Conservation (phyloP, 2,888 invertebrate genomes). For the Epirrhoe alternata region DNA sequence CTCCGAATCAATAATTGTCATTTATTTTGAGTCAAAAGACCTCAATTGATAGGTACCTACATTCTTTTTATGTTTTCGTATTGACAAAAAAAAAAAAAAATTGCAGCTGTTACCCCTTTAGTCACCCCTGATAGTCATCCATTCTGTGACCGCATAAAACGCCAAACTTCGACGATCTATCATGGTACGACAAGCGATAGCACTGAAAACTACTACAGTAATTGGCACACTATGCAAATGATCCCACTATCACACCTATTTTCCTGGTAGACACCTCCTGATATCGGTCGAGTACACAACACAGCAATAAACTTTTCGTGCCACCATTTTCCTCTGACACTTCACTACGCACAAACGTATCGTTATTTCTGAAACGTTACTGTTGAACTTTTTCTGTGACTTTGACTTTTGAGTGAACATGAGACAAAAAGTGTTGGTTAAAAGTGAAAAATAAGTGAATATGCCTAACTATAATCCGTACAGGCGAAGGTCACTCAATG, state of each 20-base stretch:
- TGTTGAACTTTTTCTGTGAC: constrained; percentile 19
- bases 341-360: constrained; percentile 72
- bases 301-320: constrained; percentile 59
- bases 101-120: too few species aligned
- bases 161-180: too few species aligned
- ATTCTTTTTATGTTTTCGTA: too few species aligned
- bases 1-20: too few species aligned
- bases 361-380: constrained; percentile 43
- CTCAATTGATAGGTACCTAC: too few species aligned
- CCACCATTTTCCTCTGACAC: constrained; percentile 79
- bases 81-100: too few species aligned
- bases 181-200: background rate
- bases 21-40: too few species aligned
- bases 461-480: constrained; percentile 45
- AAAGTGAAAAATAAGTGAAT: constrained; percentile 31
- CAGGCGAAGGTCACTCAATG: constrained; percentile 62
- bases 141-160: too few species aligned
- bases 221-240: constrained; percentile 52
- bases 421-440: constrained; percentile 21
- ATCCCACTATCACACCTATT: constrained; percentile 71
- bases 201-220: constrained; percentile 10
- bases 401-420: constrained; percentile 22
- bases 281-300: constrained; percentile 63
- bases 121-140: too few species aligned
- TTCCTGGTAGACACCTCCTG: constrained; percentile 67